Evolutionary conservation across 2,113 vertebrate genomes (phyloP), one percentile per base, ranked within the genome.

Genomic region (Globicephala melas): DNA sequence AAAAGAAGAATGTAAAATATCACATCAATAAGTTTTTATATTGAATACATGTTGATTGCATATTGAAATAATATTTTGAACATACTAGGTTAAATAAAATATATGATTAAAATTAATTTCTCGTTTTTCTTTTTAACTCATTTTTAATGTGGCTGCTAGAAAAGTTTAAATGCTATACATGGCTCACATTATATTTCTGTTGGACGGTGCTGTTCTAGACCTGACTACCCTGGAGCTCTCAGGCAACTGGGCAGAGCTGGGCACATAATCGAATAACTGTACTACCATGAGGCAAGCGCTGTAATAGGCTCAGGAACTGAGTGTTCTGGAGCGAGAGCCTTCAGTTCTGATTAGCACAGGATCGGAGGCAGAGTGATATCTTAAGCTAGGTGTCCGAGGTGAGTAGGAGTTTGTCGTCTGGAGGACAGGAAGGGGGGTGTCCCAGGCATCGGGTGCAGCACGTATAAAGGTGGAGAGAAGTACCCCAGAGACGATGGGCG

Each of bases 291-390:
- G 68, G 73, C 38, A 79, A 92, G 38, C 7, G 41, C 82, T 93
- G 28, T 80, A 70, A 92, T 4, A 86, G 89, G 70, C 71, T 50
- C 50, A 38, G 90, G 67, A 58, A 79, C 82, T 17, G 15, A 68
- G 36, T 77, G 82, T 82, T 20, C 80, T 80, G 53, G 65, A 87
- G 84, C 88, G 44, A 92, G 87, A 96, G 67, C 6, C 89, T 94
- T 91, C 31, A 60, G 83, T 86, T 65, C 36, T 86, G 25, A 18
- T 65, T 28, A 36, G n/a, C 0, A 10, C 38, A 73, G 73, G 65
- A n/a, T 44, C 68, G 70, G 33, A 92, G 82, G 88, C 63, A 55
- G 93, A 67, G 33, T 65, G 92, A 92, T 0, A 0, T 79, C 89
- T 79, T 85, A 21, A 33, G 21, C 33, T 25, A 53, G 36, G n/a